Evolutionary conservation across 2,113 vertebrate species (phyloP).

Genomic region (Solea solea): DNA sequence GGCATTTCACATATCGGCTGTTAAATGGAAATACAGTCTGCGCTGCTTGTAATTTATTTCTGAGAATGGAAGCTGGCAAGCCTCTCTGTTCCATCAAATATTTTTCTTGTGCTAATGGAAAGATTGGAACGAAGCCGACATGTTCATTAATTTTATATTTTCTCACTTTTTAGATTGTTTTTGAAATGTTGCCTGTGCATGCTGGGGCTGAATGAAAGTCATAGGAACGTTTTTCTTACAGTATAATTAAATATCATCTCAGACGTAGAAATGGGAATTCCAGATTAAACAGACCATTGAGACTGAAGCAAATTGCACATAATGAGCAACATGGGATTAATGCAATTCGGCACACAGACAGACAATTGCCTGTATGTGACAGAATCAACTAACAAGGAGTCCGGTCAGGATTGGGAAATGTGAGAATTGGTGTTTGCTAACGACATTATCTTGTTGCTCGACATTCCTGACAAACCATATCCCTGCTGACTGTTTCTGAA

Average conservation of each 20-base stretch:
- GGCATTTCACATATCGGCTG: too few relatives aligned
- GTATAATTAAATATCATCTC: background rate
- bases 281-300: background rate
- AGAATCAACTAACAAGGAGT: constrained; percentile 13
- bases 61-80: background rate
- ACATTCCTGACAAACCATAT: constrained; percentile 34
- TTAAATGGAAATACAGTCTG: too few relatives aligned
- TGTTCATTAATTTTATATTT: background rate
- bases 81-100: background rate
- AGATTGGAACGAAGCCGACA: background rate
- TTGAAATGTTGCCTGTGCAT: background rate
- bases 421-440: background rate
- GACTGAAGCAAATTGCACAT: background rate
- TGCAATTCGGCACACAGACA: background rate
- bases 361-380: background rate
- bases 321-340: background rate
- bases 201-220: background rate
- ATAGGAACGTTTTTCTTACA: too few relatives aligned
- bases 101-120: background rate
- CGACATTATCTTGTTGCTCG: constrained; percentile 15
- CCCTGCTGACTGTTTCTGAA: constrained; percentile 20
- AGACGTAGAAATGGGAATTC: background rate
- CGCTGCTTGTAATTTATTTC: background rate
- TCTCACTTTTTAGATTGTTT: background rate
- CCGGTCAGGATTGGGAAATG: constrained; percentile 1